Evolutionary conservation across 2,888 invertebrate species (phyloP).

Genomic region (Clivina fossor): DNA sequence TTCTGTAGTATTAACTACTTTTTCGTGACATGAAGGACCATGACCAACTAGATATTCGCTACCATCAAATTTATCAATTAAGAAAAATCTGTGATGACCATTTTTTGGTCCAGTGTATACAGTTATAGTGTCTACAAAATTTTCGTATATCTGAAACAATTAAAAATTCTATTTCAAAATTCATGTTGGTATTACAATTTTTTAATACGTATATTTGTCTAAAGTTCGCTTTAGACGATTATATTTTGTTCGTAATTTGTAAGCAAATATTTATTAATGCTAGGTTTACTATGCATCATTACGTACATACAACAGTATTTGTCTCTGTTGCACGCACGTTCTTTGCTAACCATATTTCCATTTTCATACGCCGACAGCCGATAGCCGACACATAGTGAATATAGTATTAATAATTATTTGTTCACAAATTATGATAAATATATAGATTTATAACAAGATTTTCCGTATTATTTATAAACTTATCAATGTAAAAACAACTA

Average conservation of each 20-base stretch:
- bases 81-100: slow-evolving; percentile 62
- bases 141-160: slow-evolving; percentile 61
- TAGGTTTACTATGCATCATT: not conserved
- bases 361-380: too few relatives aligned
- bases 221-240: too few relatives aligned
- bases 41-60: slow-evolving; percentile 60
- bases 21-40: slow-evolving; percentile 60
- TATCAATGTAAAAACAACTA: too few relatives aligned
- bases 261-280: not conserved
- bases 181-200: not conserved
- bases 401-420: too few relatives aligned
- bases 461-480: too few relatives aligned
- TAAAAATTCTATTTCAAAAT: slow-evolving; percentile 8
- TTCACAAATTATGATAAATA: too few relatives aligned
- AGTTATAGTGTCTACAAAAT: slow-evolving; percentile 63
- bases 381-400: too few relatives aligned
- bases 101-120: slow-evolving; percentile 63
- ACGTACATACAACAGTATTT: too few relatives aligned
- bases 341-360: too few relatives aligned
- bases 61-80: slow-evolving; percentile 62
- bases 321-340: too few relatives aligned
- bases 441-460: too few relatives aligned
- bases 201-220: slow-evolving; percentile 2
- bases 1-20: slow-evolving; percentile 65
- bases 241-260: too few relatives aligned